Evolutionary conservation across 2,888 invertebrate genomes (phyloP).

Genomic region (Lumbricus terrestris): DNA sequence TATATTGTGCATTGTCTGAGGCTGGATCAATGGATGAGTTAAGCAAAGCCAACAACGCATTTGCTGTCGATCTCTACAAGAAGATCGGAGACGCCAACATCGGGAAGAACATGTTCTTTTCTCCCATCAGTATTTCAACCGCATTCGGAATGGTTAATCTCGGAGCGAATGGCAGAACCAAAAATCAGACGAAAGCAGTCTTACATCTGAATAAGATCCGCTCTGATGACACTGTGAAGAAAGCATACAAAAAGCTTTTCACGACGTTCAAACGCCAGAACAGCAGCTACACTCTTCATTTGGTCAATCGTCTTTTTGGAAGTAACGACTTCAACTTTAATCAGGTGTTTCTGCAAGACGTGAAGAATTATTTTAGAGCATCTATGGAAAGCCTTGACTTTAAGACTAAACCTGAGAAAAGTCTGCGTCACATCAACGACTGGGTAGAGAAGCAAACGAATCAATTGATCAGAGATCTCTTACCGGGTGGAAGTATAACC

Average conservation of each 20-base stretch:
- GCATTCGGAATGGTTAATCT: constrained; percentile 58
- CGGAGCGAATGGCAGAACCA: constrained; percentile 56
- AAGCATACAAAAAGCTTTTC: constrained; percentile 7
- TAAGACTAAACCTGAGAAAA: neutral
- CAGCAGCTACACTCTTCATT: constrained; percentile 40
- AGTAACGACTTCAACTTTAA: constrained; percentile 30
- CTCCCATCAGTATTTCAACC: constrained; percentile 58
- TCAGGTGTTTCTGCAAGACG: constrained; percentile 17
- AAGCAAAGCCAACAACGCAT: constrained; percentile 16
- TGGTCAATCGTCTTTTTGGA: constrained; percentile 50
- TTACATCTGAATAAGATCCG: neutral
- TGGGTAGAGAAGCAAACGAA: constrained; percentile 80
- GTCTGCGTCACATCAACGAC: constrained; percentile 66
- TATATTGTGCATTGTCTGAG: neutral
- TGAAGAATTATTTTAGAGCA: constrained; percentile 15
- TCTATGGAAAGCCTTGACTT: constrained; percentile 24
- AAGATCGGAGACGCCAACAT: constrained; percentile 19
- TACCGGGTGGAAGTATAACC: constrained; percentile 62
- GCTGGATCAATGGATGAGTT: neutral
- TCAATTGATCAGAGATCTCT: constrained; percentile 74
- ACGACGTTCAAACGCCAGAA: neutral
- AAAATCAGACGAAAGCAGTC: neutral
- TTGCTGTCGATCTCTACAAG: constrained; percentile 35
- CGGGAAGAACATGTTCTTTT: constrained; percentile 48
- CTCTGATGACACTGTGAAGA: neutral